These are phyloP conservation scores for Psittacula echo DNA, from an alignment of 2,797 vertebrate genomes.

Conservation along the genomic window DNA sequence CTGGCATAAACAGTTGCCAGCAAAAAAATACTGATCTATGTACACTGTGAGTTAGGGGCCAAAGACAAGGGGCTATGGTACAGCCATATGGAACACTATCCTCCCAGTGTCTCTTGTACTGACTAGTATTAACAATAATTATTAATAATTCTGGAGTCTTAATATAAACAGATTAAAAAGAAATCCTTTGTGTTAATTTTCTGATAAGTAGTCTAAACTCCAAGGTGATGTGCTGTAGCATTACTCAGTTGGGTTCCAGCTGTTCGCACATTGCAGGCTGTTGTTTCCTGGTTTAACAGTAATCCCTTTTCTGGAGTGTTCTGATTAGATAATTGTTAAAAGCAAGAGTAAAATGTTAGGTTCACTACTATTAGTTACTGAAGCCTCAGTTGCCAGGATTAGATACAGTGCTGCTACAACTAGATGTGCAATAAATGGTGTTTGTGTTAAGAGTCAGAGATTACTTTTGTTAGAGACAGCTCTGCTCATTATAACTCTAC, in stretches of 20 bases:
- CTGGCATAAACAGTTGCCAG: neutral
- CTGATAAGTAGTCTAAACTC: constrained; percentile 29
- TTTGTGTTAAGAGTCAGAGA: constrained; percentile 55
- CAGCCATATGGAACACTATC: neutral
- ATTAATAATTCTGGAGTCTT: neutral
- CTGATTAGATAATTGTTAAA: constrained; percentile 62
- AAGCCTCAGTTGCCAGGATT: constrained; percentile 39
- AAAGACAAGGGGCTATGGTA: neutral
- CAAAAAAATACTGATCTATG: neutral
- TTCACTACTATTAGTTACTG: constrained; percentile 31
- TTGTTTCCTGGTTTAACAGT: constrained; percentile 14
- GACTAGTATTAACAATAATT: neutral
- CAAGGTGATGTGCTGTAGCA: neutral
- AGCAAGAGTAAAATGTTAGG: constrained; percentile 42
- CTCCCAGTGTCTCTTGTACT: neutral
- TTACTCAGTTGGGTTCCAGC: constrained; percentile 27
- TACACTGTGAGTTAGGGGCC: neutral
- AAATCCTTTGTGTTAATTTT: constrained; percentile 50
- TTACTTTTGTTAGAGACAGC: constrained; percentile 54
- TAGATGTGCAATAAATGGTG: constrained; percentile 39
- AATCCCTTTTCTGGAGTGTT: constrained; percentile 47
- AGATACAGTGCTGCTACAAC: neutral
- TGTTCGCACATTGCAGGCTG: constrained; percentile 32
- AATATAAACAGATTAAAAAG: constrained; percentile 39
- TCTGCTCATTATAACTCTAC: constrained; percentile 57